Evolutionary conservation across 2,888 invertebrate species (phyloP), one percentile per base, ranked within the genome.

Genomic region (Cancer borealis): DNA sequence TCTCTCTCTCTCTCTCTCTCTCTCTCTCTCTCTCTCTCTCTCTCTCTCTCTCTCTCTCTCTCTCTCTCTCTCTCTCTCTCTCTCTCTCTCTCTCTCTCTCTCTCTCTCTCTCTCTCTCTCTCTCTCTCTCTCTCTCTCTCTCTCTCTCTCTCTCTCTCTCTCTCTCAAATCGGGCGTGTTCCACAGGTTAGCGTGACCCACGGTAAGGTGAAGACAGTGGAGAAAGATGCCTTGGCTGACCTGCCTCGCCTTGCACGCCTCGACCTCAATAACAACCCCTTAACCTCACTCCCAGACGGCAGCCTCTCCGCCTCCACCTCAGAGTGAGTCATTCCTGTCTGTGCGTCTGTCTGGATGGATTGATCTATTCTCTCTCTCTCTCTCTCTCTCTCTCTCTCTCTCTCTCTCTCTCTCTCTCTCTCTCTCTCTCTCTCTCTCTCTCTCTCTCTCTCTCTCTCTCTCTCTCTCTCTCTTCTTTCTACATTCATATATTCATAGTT

Each of bases 251-350:
- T 93, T 3, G 12, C 89, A 73, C 88, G 89, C 26, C 79, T 93
- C 73, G 93, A 93, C 93, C 93, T 93, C 46, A 46, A 89, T 73
- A 46, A 84, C 66, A 93, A 93, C 93, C 93, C 93, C 21, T 47
- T 93, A 46, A 93, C 93, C 46, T 17, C 46, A 26, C 45, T 93
- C 88, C 45, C 88, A 45, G 93, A 93, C 89, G 54, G 66, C 66
- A 89, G 93, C 88, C 89, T 93, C 89, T n/a, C 93, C 39, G 49
- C 93, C 89, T 46, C 93, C 47, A 88, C 93, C 73, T 93, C 92
- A 0, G 66, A 92, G 92, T 92, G 88, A 92, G 92, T 88, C 66
- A 30, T 73, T 12, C 88, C 30, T 30, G 21, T 60, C 46, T n/a
- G 5, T n/a, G 54, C 14, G 17, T 54, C 88, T 46, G 54, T 1